Percentiles rank a stretch among this genome's conserved stretches.
These are phyloP conservation scores for Chironomus riparius DNA, from an alignment of 2,888 invertebrate species.

Conservation along the genomic window DNA sequence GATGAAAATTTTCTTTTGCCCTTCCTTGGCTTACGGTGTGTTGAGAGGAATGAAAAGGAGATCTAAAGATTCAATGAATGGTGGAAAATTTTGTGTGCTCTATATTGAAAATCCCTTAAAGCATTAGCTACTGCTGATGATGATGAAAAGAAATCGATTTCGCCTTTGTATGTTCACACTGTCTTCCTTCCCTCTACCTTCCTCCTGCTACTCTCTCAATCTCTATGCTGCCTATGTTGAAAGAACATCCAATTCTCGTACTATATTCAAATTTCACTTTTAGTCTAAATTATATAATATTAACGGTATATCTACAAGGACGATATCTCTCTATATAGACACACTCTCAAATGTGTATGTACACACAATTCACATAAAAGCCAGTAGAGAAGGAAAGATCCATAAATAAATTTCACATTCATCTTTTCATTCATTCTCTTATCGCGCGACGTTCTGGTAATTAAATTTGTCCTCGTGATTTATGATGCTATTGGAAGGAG, in stretches of 20 bases:
- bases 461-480: conserved; percentile 34
- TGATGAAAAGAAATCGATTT: conserved; percentile 16
- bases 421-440: conserved; percentile 29
- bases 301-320: conserved; percentile 15
- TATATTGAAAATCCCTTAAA: not conserved
- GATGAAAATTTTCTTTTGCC: not conserved
- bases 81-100: not conserved
- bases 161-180: conserved; percentile 9
- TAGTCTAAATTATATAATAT: not conserved
- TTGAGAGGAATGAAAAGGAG: too few species aligned
- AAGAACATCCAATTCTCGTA: not conserved
- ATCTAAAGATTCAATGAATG: not conserved
- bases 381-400: conserved; percentile 3
- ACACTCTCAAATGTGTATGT: not conserved
- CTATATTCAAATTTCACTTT: conserved; percentile 3
- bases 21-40: not conserved
- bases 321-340: not conserved
- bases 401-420: conserved; percentile 27
- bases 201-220: not conserved
- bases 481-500: conserved; percentile 31
- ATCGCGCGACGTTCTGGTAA: conserved; percentile 31
- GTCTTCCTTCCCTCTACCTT: not conserved
- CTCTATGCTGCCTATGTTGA: not conserved
- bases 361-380: not conserved
- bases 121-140: not conserved